These are phyloP conservation scores for Pavo muticus DNA, from an alignment of 2,113 vertebrate genomes.

Conservation along the genomic window DNA sequence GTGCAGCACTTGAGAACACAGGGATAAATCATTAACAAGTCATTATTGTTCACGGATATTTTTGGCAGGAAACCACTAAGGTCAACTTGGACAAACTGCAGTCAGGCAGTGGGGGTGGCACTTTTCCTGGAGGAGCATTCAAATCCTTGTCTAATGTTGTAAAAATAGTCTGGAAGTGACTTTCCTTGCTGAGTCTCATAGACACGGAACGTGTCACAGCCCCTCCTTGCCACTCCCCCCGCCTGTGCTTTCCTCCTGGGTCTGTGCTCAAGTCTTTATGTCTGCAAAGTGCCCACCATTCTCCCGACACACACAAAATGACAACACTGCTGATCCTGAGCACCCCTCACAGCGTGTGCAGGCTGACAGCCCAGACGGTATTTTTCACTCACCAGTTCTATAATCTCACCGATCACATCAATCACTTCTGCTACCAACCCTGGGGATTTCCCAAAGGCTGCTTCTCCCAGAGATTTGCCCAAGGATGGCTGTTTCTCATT, in stretches of 20 bases:
- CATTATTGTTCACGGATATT: conserved; percentile 69
- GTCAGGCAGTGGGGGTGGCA: neutral
- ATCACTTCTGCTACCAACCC: neutral
- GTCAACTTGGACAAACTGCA: conserved; percentile 50
- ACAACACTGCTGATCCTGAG: neutral
- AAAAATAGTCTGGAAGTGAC: neutral
- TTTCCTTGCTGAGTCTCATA: neutral
- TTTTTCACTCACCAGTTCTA: neutral
- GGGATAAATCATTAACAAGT: conserved; percentile 72
- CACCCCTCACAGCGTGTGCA: neutral
- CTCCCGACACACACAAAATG: neutral
- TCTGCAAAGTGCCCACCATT: fast-evolving
- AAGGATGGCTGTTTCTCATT: neutral
- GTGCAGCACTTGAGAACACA: conserved; percentile 37
- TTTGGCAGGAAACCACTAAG: conserved; percentile 64
- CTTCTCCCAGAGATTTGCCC: neutral
- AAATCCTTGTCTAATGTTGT: neutral
- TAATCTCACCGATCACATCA: neutral
- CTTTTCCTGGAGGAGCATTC: neutral
- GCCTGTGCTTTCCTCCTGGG: neutral
- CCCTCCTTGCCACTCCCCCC: neutral
- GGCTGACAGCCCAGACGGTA: neutral
- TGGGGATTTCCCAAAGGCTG: conserved; percentile 1
- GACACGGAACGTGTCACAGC: neutral
- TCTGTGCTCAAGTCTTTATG: neutral